Evolutionary conservation across 1,140 invertebrate genomes (phyloP).

Genomic region (Lysiphlebus fabarum): DNA sequence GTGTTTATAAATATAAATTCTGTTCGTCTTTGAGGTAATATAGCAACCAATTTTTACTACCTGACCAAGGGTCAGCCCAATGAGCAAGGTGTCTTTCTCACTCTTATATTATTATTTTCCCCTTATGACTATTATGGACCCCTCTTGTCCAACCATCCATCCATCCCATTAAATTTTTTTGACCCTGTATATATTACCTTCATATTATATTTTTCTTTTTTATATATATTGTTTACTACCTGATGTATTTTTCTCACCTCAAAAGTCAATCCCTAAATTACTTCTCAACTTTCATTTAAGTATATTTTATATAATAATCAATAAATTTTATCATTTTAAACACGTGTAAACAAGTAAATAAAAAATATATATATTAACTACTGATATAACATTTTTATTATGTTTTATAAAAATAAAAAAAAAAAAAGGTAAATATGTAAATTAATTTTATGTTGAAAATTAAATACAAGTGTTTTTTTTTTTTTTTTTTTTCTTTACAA

Average conservation of each 20-base stretch:
- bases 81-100: slow-evolving; percentile 32
- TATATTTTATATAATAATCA: no score
- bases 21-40: background rate
- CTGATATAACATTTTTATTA: background rate
- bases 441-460: background rate
- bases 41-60: slow-evolving; percentile 36
- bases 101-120: slow-evolving; percentile 19
- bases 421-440: background rate
- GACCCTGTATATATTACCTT: no score
- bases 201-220: no score
- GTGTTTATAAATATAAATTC: background rate
- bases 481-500: no score
- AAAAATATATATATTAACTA: background rate
- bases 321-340: no score
- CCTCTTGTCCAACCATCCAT: background rate
- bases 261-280: slow-evolving; percentile 9
- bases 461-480: background rate
- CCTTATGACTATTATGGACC: slow-evolving; percentile 17
- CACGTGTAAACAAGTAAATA: background rate
- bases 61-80: slow-evolving; percentile 50
- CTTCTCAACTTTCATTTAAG: slow-evolving; percentile 7
- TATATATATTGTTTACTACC: slow-evolving; percentile 10
- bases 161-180: background rate
- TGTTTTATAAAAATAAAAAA: background rate
- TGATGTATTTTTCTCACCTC: background rate